phyloP scores from a whole-genome alignment of 2,888 invertebrate genomes.

The Sesamia inferens region DNA sequence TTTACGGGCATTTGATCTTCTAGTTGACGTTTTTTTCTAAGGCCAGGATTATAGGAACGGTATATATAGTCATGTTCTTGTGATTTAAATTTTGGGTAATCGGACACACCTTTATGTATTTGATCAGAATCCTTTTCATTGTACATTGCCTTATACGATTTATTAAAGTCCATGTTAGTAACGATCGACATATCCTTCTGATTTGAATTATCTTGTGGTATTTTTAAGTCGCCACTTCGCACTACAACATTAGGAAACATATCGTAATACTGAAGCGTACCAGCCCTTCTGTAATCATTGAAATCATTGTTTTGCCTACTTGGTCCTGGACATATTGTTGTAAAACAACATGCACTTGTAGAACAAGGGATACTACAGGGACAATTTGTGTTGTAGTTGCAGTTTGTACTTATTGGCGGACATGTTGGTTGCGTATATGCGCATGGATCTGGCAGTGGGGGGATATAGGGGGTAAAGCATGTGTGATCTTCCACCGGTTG shows the following conservation, averaged over 20 bases:
- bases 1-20: constrained; percentile 70
- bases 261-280: constrained; percentile 71
- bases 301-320: constrained; percentile 58
- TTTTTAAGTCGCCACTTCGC: constrained; percentile 68
- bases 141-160: constrained; percentile 46
- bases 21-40: constrained; percentile 74
- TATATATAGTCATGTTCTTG: constrained; percentile 68
- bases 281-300: constrained; percentile 63
- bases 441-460: constrained; percentile 61
- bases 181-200: constrained; percentile 45
- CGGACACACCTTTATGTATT: constrained; percentile 61
- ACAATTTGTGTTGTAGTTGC: constrained; percentile 59
- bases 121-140: constrained; percentile 59
- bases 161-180: constrained; percentile 46
- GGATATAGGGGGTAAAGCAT: constrained; percentile 28
- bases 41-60: constrained; percentile 72
- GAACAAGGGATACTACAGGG: constrained; percentile 53
- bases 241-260: constrained; percentile 71
- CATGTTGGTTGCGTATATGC: constrained; percentile 68
- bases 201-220: constrained; percentile 41
- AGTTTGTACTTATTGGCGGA: constrained; percentile 45
- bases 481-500: constrained; percentile 46
- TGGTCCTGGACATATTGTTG: constrained; percentile 55
- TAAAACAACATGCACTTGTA: constrained; percentile 36
- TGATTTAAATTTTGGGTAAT: constrained; percentile 58